phyloP scores from a whole-genome alignment of 2,888 invertebrate species.

The Heliconius aoede region DNA sequence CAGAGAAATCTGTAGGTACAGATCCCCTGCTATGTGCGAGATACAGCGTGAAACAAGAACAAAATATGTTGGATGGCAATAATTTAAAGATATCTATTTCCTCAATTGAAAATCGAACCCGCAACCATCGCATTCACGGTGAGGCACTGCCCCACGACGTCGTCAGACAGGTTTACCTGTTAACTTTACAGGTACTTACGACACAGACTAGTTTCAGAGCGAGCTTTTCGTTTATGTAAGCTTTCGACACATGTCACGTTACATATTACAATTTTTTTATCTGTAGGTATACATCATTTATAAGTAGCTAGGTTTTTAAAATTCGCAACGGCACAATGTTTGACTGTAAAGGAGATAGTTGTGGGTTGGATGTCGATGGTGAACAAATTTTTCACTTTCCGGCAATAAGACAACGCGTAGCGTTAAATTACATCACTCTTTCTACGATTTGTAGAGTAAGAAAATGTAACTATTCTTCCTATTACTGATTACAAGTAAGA shows the following conservation, averaged over 20 bases:
- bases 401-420: background rate
- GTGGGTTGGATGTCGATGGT: background rate
- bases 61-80: no score
- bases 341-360: background rate
- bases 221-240: slow-evolving; percentile 18
- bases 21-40: no score
- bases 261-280: background rate
- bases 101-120: background rate
- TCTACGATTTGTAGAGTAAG: no score
- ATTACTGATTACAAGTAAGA: no score
- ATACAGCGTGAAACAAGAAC: no score
- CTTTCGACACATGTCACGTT: slow-evolving; percentile 20
- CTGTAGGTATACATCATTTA: background rate
- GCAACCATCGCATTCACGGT: background rate
- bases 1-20: no score
- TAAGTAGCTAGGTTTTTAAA: no score
- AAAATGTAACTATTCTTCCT: background rate
- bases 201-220: slow-evolving; percentile 19
- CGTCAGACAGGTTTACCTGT: background rate
- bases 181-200: slow-evolving; percentile 13
- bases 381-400: background rate
- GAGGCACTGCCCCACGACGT: background rate
- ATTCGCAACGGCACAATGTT: background rate
- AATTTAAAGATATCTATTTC: no score
- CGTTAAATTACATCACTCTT: background rate